Evolutionary conservation across 2,888 invertebrate genomes (phyloP), one percentile per base, ranked within the genome.

Genomic region (Eumerus sabulonum): DNA sequence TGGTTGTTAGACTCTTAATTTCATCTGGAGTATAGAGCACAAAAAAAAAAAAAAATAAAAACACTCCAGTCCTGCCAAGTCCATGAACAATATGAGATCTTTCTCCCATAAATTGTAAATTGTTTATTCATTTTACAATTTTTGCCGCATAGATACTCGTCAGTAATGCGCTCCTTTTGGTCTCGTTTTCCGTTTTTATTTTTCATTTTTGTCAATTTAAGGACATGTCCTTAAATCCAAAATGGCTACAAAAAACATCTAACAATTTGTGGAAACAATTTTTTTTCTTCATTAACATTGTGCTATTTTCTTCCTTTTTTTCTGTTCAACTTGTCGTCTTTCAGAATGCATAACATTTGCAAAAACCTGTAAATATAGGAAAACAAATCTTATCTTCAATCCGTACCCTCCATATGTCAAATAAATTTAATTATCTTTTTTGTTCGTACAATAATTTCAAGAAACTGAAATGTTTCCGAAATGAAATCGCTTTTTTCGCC

Each of bases 311-410:
- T 51, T 72, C 72, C 57, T 40, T 67, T 63, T 66, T 27, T 27
- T 27, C 67, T 72, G 66, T 77, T 72, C 62, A 77, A 77, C 67
- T 62, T 68, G 67, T 73, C 74, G 59, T 79, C 7, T 79, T 79
- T 74, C 79, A 79, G 79, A 79, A 79, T 74, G 79, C 74, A 70
- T 79, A 79, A 79, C 79, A 79, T 79, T 79, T 74, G 64, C 63
- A 74, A 60, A 74, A 60, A 14, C 64, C 68, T 60, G 64, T 60
- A 60, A 70, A 70, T 27, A 70, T 70, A 71, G 76, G 50, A 82
- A 77, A 74, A 68, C 5, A 36, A 3, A 40, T 40, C 2, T n/a
- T 40, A 3, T 40, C 1, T n/a, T n/a, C 40, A 5, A 11, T 40
- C 3, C 40, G 9, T 1, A 40, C 40, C 11, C 40, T 40, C 40